A percentile compares a stretch with the other conserved stretches of the same genome.
phyloP scores from a whole-genome alignment of 2,888 invertebrate genomes.

The Agrochola lota region DNA sequence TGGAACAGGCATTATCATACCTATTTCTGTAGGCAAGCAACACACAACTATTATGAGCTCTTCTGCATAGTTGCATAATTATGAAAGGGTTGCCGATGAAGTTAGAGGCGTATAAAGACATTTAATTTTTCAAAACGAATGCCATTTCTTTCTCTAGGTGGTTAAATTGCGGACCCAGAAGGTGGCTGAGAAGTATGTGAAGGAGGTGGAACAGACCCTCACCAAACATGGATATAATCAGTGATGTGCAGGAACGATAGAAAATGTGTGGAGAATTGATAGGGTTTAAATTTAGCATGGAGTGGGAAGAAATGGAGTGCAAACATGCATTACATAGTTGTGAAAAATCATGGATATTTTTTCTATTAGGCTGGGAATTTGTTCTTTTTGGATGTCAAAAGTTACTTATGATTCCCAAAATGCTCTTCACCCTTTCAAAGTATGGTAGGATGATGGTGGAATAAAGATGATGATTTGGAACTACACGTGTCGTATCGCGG shows the following conservation, averaged over 20 bases:
- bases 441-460: not conserved
- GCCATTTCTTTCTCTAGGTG: slow-evolving; percentile 88
- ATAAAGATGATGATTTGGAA: not conserved
- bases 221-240: slow-evolving; percentile 82
- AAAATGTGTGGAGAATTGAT: not conserved
- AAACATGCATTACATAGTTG: not conserved
- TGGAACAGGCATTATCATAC: not conserved
- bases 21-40: not conserved
- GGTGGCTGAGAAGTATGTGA: slow-evolving; percentile 90
- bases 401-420: not conserved
- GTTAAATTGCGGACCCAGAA: slow-evolving; percentile 90
- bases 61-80: not conserved
- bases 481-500: not conserved
- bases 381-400: not conserved
- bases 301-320: slow-evolving; percentile 7
- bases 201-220: slow-evolving; percentile 88
- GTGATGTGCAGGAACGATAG: slow-evolving; percentile 6
- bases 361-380: not conserved
- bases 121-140: not conserved
- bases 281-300: not conserved
- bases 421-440: not conserved
- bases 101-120: not conserved
- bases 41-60: not conserved
- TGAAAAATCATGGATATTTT: not conserved
- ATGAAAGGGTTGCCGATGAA: not conserved